Percentiles rank a stretch among this genome's conserved stretches.
phyloP scores from a whole-genome alignment of 2,888 invertebrate species.

The Drosophila acutilabella region DNA sequence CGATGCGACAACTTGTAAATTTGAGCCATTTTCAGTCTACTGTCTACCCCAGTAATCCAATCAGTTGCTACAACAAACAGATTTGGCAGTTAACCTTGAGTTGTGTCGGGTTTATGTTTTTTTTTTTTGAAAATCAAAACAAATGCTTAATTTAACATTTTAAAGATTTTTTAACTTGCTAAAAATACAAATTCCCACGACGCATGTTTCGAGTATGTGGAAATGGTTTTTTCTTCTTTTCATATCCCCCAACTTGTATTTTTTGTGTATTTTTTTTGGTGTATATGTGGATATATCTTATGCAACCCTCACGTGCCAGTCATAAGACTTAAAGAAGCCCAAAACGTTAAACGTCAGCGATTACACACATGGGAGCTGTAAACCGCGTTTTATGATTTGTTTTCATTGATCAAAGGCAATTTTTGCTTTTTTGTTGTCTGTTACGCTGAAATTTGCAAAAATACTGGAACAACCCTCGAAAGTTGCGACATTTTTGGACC shows the following conservation, averaged over 20 bases:
- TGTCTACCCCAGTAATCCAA: constrained; percentile 14
- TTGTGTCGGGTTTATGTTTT: constrained; percentile 9
- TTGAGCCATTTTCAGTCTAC: too few relatives aligned
- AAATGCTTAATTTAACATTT: constrained; percentile 37
- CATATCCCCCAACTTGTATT: neutral
- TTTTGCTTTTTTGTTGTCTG: constrained; percentile 1
- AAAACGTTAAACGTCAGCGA: constrained; percentile 72
- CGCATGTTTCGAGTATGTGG: constrained; percentile 41
- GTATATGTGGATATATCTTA: neutral
- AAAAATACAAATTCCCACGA: constrained; percentile 37
- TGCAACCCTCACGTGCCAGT: constrained; percentile 59
- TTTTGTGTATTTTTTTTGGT: neutral
- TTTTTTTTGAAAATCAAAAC: constrained; percentile 45
- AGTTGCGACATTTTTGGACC: constrained; percentile 34
- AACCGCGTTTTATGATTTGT: constrained; percentile 84
- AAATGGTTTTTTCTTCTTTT: constrained; percentile 18
- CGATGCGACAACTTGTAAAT: too few relatives aligned
- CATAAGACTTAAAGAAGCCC: constrained; percentile 58
- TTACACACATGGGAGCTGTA: constrained; percentile 86
- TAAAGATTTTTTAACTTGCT: constrained; percentile 28
- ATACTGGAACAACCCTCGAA: constrained; percentile 38
- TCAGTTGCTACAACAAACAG: constrained; percentile 1
- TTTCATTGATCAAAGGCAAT: constrained; percentile 73
- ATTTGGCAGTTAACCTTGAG: constrained; percentile 21
- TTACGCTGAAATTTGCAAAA: constrained; percentile 31